These are phyloP conservation scores for Alca torda DNA, from an alignment of 2,797 vertebrate genomes.

Conservation along the genomic window DNA sequence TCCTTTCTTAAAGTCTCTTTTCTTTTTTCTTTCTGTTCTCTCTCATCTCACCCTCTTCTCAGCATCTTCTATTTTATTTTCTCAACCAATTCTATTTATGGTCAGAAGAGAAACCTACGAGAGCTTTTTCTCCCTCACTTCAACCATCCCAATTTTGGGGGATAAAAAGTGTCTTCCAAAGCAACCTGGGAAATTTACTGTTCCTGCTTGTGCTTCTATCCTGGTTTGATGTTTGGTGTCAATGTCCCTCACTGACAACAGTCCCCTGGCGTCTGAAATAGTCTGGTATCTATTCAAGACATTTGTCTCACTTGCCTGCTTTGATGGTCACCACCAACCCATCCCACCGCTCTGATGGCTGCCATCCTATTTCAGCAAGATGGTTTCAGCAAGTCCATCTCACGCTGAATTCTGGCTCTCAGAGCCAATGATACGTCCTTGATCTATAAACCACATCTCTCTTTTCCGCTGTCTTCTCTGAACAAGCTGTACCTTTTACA, in stretches of 20 bases:
- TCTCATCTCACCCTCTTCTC: not conserved
- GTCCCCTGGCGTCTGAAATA: not conserved
- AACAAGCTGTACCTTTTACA: not conserved
- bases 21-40: not conserved
- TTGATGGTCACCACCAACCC: not conserved
- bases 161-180: not conserved
- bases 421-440: not conserved
- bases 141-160: accelerated
- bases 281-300: not conserved
- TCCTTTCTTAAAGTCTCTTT: not conserved
- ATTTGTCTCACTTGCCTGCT: not conserved
- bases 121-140: not conserved
- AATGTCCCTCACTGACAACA: not conserved
- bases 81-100: not conserved
- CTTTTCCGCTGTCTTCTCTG: not conserved
- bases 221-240: not conserved
- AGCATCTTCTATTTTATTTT: not conserved
- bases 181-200: not conserved
- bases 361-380: not conserved
- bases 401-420: not conserved
- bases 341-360: not conserved
- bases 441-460: not conserved
- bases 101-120: not conserved
- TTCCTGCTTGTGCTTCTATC: not conserved
- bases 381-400: not conserved